These are phyloP conservation scores for Coenonympha arcania DNA, from an alignment of 2,888 invertebrate species.

Conservation along the genomic window DNA sequence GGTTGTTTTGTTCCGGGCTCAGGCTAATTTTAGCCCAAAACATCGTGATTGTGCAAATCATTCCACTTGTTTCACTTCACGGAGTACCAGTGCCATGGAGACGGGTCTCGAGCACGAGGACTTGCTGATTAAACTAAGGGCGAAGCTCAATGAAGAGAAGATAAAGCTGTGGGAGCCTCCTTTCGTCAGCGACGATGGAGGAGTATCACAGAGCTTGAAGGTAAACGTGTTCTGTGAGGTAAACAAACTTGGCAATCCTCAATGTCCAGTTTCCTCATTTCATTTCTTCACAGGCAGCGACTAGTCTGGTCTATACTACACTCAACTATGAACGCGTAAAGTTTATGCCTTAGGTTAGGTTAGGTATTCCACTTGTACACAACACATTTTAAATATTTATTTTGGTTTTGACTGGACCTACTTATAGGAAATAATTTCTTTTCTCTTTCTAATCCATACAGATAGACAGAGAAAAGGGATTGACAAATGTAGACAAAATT, in stretches of 20 bases:
- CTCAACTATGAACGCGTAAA: too few species aligned
- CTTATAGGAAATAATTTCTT: too few species aligned
- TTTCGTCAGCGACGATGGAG: conserved; percentile 63
- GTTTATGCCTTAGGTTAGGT: too few species aligned
- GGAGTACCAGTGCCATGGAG: conserved; percentile 51
- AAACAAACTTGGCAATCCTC: neutral
- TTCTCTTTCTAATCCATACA: too few species aligned
- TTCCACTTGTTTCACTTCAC: too few species aligned
- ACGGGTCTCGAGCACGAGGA: conserved; percentile 72
- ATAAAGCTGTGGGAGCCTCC: conserved; percentile 85
- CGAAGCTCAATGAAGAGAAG: conserved; percentile 77
- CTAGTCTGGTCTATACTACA: too few species aligned
- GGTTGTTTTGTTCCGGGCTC: neutral
- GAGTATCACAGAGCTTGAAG: conserved; percentile 65
- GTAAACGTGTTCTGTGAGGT: too few species aligned
- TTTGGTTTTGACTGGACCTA: too few species aligned
- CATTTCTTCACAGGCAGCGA: neutral
- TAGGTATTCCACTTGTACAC: too few species aligned
- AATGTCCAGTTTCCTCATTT: neutral
- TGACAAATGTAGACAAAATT: too few species aligned
- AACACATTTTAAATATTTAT: too few species aligned
- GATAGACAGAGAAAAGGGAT: too few species aligned
- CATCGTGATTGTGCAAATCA: conserved; percentile 25
- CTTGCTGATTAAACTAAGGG: conserved; percentile 77
- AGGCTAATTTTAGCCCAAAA: neutral